Evolutionary conservation across 2,888 invertebrate genomes (phyloP).

Genomic region (Eupithecia tripunctaria): DNA sequence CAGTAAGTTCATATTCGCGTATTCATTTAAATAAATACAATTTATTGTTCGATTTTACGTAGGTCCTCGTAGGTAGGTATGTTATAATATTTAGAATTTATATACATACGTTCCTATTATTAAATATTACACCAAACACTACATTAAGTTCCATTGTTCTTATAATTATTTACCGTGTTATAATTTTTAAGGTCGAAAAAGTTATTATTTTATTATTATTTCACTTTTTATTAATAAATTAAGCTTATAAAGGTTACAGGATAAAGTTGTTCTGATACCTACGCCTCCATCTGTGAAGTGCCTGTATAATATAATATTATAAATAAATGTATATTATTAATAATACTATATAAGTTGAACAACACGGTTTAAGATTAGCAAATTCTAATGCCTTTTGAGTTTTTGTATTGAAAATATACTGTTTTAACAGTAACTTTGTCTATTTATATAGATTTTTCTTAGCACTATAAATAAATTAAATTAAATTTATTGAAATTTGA

Average conservation of each 20-base stretch:
- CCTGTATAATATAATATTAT: slow-evolving; percentile 10
- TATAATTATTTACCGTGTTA: not conserved
- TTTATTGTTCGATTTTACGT: not conserved
- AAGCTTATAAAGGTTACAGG: not conserved
- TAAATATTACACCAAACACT: slow-evolving; percentile 6
- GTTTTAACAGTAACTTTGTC: not conserved
- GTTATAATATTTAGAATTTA: slow-evolving; percentile 2
- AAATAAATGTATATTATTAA: not conserved
- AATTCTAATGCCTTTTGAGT: not conserved
- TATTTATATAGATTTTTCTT: not conserved
- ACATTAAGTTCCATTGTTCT: not conserved
- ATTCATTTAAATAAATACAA: too few relatives aligned
- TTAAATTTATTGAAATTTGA: slow-evolving; percentile 8
- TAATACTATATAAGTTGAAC: not conserved
- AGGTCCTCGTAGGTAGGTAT: too few relatives aligned
- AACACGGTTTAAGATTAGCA: not conserved
- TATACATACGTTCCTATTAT: slow-evolving; percentile 45
- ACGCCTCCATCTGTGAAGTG: slow-evolving; percentile 4
- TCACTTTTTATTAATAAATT: too few relatives aligned
- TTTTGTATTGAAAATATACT: not conserved
- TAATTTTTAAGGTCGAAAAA: not conserved
- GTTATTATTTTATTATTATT: not conserved
- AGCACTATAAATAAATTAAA: not conserved
- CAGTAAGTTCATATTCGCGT: not conserved
- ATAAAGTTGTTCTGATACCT: not conserved